These are phyloP conservation scores for Sphaerodactylus townsendi DNA, from an alignment of 2,113 vertebrate genomes.

Conservation along the genomic window DNA sequence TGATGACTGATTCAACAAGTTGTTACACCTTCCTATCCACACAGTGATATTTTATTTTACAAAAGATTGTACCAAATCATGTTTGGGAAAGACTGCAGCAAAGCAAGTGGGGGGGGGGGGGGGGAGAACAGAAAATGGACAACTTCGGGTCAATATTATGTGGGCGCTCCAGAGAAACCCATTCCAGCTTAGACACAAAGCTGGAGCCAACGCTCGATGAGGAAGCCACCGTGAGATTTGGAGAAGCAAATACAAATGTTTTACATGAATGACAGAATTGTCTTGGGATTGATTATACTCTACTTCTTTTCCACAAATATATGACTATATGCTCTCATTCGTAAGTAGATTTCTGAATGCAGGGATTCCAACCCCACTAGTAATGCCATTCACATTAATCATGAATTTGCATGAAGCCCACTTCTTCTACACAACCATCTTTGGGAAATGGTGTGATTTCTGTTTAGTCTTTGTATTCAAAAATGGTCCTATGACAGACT, in stretches of 20 bases:
- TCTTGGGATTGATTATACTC: not conserved
- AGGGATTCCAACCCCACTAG: not conserved
- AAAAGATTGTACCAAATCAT: no score
- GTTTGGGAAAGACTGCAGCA: no score
- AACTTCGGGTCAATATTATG: no score
- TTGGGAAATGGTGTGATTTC: not conserved
- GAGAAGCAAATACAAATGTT: not conserved
- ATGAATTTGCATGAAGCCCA: not conserved
- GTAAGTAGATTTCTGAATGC: not conserved
- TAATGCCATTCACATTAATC: not conserved
- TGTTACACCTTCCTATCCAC: no score
- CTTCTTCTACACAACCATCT: not conserved
- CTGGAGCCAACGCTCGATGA: no score
- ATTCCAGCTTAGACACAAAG: no score
- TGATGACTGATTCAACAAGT: not conserved
- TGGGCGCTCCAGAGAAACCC: no score
- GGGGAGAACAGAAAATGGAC: no score
- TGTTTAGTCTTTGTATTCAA: not conserved
- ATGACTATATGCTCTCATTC: not conserved
- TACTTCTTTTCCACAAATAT: not conserved
- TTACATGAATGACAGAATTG: not conserved
- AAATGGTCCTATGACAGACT: no score
- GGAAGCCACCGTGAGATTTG: not conserved
- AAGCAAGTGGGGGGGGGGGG: no score
- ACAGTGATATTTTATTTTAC: no score